phyloP scores from a whole-genome alignment of 2,113 vertebrate species.

The Megatriorchis doriae region DNA sequence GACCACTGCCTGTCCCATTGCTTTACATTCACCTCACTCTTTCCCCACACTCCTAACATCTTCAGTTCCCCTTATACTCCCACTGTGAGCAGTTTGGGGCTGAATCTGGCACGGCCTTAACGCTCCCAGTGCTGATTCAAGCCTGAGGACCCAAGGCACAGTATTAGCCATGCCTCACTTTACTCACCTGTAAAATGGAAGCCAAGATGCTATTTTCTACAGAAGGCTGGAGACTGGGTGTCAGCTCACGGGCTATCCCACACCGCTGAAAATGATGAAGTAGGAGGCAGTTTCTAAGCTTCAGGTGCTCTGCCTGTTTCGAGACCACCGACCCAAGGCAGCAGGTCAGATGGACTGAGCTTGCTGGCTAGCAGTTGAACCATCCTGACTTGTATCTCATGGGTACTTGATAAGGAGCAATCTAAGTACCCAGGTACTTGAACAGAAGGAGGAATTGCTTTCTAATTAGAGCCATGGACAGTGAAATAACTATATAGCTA shows the following conservation, averaged over 20 bases:
- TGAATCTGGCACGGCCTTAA: not conserved
- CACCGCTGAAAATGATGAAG: not conserved
- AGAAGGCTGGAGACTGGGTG: not conserved
- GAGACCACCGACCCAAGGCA: not conserved
- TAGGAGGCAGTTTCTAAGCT: not conserved
- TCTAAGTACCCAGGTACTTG: not conserved
- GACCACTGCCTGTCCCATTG: not conserved
- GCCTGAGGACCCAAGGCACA: not conserved
- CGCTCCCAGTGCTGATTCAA: not conserved
- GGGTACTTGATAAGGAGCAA: not conserved
- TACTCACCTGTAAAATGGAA: not conserved
- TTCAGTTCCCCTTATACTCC: not conserved
- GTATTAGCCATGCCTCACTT: not conserved
- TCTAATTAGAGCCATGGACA: not conserved
- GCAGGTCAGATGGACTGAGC: not conserved
- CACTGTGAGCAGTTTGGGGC: not conserved
- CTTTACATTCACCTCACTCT: not conserved
- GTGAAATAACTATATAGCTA: not conserved
- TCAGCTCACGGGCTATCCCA: not conserved
- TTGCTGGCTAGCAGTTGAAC: not conserved
- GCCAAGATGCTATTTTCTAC: not conserved
- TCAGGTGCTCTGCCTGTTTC: not conserved
- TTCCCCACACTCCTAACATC: not conserved
- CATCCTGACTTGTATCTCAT: not conserved
- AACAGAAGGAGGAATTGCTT: not conserved